These are phyloP conservation scores for Acanthoscelides obtectus DNA, from an alignment of 2,888 invertebrate species.

Conservation along the genomic window DNA sequence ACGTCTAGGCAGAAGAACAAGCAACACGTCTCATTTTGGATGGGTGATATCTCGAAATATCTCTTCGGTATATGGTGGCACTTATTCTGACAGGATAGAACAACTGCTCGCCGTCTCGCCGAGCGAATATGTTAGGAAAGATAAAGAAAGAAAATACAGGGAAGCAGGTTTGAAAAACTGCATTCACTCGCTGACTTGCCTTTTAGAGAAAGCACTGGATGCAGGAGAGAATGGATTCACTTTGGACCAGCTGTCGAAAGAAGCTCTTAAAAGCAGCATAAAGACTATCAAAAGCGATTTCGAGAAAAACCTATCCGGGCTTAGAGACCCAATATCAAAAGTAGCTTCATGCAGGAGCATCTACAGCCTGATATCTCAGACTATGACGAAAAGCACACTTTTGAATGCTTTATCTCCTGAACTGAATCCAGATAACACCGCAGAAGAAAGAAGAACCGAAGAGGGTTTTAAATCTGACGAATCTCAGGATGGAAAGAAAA, in stretches of 20 bases:
- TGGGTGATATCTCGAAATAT: conserved; percentile 23
- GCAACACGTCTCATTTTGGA: conserved; percentile 20
- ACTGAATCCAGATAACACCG: neutral
- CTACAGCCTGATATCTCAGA: conserved; percentile 23
- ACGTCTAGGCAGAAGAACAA: conserved; percentile 18
- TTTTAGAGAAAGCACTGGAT: conserved; percentile 31
- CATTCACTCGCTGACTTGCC: conserved; percentile 37
- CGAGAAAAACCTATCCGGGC: conserved; percentile 21
- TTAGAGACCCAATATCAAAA: conserved; percentile 4
- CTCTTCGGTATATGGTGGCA: conserved; percentile 17
- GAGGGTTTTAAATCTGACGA: neutral
- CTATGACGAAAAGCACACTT: neutral
- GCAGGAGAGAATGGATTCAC: conserved; percentile 16
- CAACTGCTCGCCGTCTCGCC: conserved; percentile 35
- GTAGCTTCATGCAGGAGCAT: conserved; percentile 11
- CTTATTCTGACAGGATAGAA: conserved; percentile 27
- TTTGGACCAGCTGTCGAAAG: conserved; percentile 24
- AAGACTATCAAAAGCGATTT: conserved; percentile 24
- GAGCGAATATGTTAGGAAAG: conserved; percentile 37
- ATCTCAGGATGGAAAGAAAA: neutral
- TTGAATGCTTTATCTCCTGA: neutral
- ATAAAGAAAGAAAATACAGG: conserved; percentile 34
- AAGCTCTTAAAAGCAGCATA: conserved; percentile 30
- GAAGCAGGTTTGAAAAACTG: conserved; percentile 34
- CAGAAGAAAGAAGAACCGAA: neutral